phyloP scores from a whole-genome alignment of 2,888 invertebrate genomes.

The Stegana nigrithorax region DNA sequence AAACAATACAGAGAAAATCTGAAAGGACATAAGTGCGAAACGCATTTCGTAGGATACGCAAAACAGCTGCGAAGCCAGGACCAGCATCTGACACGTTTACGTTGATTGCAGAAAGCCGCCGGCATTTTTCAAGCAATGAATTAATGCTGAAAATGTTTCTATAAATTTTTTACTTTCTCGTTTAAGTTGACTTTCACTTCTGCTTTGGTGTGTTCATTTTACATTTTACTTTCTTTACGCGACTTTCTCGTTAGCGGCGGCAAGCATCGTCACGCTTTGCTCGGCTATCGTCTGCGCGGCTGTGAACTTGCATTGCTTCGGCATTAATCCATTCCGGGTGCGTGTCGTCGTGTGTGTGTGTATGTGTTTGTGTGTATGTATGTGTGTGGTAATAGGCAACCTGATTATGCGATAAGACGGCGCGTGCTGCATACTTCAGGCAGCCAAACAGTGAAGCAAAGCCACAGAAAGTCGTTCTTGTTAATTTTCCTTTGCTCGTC shows the following conservation, averaged over 20 bases:
- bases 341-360: neutral
- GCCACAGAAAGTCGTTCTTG: slow-evolving; percentile 18
- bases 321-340: neutral
- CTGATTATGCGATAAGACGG: slow-evolving; percentile 53
- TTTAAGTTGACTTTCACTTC: too few species aligned
- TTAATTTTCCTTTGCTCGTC: slow-evolving; percentile 12
- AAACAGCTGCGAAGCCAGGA: slow-evolving; percentile 22
- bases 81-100: slow-evolving; percentile 42
- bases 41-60: too few species aligned
- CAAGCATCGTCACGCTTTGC: neutral
- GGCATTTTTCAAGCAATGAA: slow-evolving; percentile 49
- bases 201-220: neutral
- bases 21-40: too few species aligned
- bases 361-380: neutral
- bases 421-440: slow-evolving; percentile 8
- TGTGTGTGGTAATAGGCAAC: slow-evolving; percentile 13
- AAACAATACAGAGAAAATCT: too few species aligned
- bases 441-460: neutral
- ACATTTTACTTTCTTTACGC: neutral
- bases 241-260: neutral
- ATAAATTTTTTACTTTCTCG: too few species aligned
- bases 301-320: neutral
- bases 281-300: neutral
- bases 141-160: too few species aligned
- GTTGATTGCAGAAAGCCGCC: slow-evolving; percentile 53